Percentiles rank a stretch among this genome's conserved stretches.
Evolutionary conservation across 2,113 vertebrate genomes (phyloP).

Genomic region (Pao palembangensis): DNA sequence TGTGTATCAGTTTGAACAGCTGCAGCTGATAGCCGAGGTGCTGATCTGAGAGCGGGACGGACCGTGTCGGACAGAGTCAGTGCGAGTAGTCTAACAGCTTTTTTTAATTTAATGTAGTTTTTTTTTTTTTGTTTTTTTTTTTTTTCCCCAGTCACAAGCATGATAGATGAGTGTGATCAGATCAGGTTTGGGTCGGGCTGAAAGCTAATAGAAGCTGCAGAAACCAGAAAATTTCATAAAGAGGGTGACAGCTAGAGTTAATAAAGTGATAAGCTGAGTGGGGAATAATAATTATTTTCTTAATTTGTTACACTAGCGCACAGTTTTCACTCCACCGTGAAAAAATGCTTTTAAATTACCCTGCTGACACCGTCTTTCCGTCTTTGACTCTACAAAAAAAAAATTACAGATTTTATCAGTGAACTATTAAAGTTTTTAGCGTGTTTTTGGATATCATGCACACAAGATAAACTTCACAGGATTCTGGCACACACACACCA

Average conservation of each 20-base stretch:
- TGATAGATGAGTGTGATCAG: conserved; percentile 31
- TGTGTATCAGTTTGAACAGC: conserved; percentile 60
- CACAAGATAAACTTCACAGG: too few relatives aligned
- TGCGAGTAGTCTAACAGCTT: neutral
- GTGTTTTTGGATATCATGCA: too few relatives aligned
- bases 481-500: too few relatives aligned
- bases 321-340: too few relatives aligned
- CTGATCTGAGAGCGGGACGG: conserved; percentile 18
- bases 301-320: conserved; percentile 11
- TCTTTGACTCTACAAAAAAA: too few relatives aligned
- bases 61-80: conserved; percentile 6
- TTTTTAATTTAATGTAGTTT: conserved; percentile 7
- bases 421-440: too few relatives aligned
- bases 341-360: too few relatives aligned
- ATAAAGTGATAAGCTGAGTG: conserved; percentile 30
- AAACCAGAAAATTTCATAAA: conserved; percentile 29
- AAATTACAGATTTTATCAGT: too few relatives aligned
- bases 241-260: conserved; percentile 20
- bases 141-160: conserved; percentile 7
- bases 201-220: conserved; percentile 18
- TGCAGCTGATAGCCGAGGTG: conserved; percentile 39
- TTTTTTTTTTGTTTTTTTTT: conserved; percentile 20
- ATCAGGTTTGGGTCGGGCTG: conserved; percentile 23
- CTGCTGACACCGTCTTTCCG: too few relatives aligned
- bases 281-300: conserved; percentile 18